Evolutionary conservation across 2,888 invertebrate species (phyloP).

Genomic region (Ochropleura plecta): DNA sequence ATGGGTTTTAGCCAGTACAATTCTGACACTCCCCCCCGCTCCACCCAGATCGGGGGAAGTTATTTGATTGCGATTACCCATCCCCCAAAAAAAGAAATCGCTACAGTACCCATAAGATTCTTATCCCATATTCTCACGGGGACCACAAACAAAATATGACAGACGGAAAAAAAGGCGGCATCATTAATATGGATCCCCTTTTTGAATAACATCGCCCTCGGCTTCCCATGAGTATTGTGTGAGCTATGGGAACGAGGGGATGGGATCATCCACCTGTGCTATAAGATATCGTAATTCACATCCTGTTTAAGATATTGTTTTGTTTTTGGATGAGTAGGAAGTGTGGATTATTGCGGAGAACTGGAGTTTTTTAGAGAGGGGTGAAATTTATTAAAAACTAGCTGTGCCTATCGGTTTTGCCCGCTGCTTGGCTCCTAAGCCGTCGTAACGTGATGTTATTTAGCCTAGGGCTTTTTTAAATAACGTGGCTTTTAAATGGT

Average conservation of each 20-base stretch:
- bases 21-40: too few species aligned
- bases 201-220: conserved; percentile 18
- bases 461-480: too few species aligned
- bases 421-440: too few species aligned
- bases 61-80: too few species aligned
- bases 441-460: too few species aligned
- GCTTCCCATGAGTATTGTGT: conserved; percentile 50
- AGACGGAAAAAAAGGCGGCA: conserved; percentile 9
- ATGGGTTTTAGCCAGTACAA: too few species aligned
- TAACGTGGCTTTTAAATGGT: too few species aligned
- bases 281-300: conserved; percentile 11
- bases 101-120: conserved; percentile 8
- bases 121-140: conserved; percentile 30
- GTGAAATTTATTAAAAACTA: not conserved
- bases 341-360: not conserved
- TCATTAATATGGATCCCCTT: conserved; percentile 27
- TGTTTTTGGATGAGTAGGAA: not conserved
- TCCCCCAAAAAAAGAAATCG: too few species aligned
- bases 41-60: too few species aligned
- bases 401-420: too few species aligned
- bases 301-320: conserved; percentile 27
- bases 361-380: not conserved
- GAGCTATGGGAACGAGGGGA: conserved; percentile 1
- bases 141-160: conserved; percentile 26
- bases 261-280: conserved; percentile 43